phyloP scores from a whole-genome alignment of 2,113 vertebrate genomes.

The Hystrix brachyura region DNA sequence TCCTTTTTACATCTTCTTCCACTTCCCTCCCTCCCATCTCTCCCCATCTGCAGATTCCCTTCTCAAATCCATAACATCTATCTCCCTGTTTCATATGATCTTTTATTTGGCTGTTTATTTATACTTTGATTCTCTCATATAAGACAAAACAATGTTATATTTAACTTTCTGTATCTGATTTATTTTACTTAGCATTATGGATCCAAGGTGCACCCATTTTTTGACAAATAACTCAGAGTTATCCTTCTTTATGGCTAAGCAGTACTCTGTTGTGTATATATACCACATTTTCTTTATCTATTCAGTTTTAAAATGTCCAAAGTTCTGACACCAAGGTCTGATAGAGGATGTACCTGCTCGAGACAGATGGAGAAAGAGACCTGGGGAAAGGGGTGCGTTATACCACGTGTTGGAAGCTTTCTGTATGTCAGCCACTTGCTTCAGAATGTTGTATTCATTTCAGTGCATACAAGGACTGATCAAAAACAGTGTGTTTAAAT shows the following conservation, averaged over 20 bases:
- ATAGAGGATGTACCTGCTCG: neutral
- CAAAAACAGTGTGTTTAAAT: neutral
- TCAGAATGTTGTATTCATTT: neutral
- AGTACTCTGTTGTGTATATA: neutral
- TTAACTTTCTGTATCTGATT: neutral
- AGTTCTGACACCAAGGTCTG: neutral
- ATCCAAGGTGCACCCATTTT: neutral
- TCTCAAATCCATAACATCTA: neutral
- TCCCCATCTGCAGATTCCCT: neutral
- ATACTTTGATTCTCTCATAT: neutral
- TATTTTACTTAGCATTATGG: neutral
- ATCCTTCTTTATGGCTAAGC: neutral
- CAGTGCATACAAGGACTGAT: neutral
- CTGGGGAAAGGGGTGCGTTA: neutral
- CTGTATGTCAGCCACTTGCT: neutral
- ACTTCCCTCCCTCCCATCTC: neutral
- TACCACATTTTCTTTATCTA: neutral
- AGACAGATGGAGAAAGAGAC: neutral
- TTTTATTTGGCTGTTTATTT: neutral
- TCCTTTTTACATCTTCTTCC: neutral
- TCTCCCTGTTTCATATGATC: neutral
- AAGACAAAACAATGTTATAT: neutral
- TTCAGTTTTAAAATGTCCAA: neutral
- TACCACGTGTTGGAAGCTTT: no score
- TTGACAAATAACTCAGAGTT: neutral